Conservation (phyloP, 2,888 invertebrate species). For the Eudasyphora cyanicolor region DNA sequence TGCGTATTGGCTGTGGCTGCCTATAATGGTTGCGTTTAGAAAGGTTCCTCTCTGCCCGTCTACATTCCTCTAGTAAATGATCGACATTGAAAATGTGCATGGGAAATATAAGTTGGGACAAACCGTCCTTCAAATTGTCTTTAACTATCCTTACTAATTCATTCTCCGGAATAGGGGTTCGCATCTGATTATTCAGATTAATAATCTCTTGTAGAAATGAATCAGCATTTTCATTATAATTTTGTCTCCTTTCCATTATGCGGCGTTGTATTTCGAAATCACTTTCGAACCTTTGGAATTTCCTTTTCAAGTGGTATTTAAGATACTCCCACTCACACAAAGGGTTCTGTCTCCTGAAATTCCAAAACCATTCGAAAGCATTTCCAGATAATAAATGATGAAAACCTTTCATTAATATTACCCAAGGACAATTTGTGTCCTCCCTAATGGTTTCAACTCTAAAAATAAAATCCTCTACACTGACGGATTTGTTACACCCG, state of each 20-base stretch:
- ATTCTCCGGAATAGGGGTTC: not conserved
- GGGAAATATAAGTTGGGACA: not conserved
- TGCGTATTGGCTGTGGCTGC: not conserved
- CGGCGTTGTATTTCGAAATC: too few relatives aligned
- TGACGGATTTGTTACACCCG: not conserved
- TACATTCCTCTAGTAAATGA: slow-evolving; percentile 20
- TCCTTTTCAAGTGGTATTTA: not conserved
- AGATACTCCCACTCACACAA: not conserved
- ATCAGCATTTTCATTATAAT: not conserved
- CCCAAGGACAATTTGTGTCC: slow-evolving; percentile 4
- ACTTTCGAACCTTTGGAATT: too few relatives aligned
- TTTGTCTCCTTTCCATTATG: slow-evolving; percentile 30
- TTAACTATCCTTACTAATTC: slow-evolving; percentile 40
- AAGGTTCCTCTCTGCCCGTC: slow-evolving; percentile 1
- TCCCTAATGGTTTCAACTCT: too few relatives aligned
- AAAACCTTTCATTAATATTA: slow-evolving; percentile 5
- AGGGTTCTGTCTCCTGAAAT: slow-evolving; percentile 8
- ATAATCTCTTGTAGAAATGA: slow-evolving; percentile 1
- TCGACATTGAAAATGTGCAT: not conserved
- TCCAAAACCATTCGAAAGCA: slow-evolving; percentile 34
- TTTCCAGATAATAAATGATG: too few relatives aligned
- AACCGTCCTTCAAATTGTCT: slow-evolving; percentile 9
- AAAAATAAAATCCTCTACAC: not conserved
- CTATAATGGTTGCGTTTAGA: too few relatives aligned
- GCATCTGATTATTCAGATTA: slow-evolving; percentile 4